Evolutionary conservation across 2,888 invertebrate species (phyloP).

Genomic region (Cephus nigrinus): DNA sequence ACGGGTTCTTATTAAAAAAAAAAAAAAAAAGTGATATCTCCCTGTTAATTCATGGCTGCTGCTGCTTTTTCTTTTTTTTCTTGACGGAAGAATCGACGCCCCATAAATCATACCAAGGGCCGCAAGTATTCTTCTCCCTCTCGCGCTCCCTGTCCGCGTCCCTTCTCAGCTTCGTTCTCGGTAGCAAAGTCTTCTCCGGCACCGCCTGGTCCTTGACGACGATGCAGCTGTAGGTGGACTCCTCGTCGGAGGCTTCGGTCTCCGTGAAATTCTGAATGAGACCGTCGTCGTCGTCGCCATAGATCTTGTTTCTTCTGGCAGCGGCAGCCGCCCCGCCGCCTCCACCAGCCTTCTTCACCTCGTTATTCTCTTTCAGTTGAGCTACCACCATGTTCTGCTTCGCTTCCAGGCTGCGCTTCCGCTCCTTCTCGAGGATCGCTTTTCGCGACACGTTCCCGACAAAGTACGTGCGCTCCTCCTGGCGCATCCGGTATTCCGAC

Average conservation of each 20-base stretch:
- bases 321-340: neutral
- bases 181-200: constrained; percentile 69
- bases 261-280: constrained; percentile 58
- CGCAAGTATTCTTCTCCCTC: constrained; percentile 75
- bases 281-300: constrained; percentile 55
- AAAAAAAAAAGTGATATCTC: too few relatives aligned
- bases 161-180: constrained; percentile 78
- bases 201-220: constrained; percentile 81
- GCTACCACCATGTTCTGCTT: constrained; percentile 62
- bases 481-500: constrained; percentile 49
- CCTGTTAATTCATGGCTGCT: too few relatives aligned
- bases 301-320: constrained; percentile 53
- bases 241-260: constrained; percentile 63
- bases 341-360: constrained; percentile 46
- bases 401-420: constrained; percentile 60
- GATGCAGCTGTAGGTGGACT: constrained; percentile 74
- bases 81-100: constrained; percentile 78
- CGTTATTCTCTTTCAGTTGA: constrained; percentile 60
- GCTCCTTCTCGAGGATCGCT: constrained; percentile 62
- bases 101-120: constrained; percentile 92
- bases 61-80: constrained; percentile 66
- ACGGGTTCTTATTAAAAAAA: too few relatives aligned
- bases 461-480: constrained; percentile 56
- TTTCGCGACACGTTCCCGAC: constrained; percentile 62
- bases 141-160: constrained; percentile 63